Percentiles rank a stretch among this genome's conserved stretches.
Conservation (phyloP, 2,888 invertebrate species). For the Salticus scenicus region DNA sequence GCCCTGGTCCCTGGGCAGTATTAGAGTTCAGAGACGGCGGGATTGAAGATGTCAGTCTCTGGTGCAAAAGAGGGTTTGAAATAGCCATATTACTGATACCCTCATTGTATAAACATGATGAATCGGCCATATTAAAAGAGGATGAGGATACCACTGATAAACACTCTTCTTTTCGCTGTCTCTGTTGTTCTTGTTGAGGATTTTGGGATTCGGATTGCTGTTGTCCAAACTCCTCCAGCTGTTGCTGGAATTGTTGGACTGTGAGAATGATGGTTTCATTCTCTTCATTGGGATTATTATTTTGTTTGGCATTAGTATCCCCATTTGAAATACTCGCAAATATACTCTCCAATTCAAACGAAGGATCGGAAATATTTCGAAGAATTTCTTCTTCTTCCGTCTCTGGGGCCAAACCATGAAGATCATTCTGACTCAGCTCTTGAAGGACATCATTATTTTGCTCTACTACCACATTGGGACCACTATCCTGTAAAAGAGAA, state of each 20-base stretch:
- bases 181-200: neutral
- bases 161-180: neutral
- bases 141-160: slow-evolving; percentile 1
- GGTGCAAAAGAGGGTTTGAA: slow-evolving; percentile 46
- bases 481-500: slow-evolving; percentile 68
- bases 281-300: slow-evolving; percentile 17
- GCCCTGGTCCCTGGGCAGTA: slow-evolving; percentile 24
- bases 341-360: slow-evolving; percentile 86
- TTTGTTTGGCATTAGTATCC: slow-evolving; percentile 12
- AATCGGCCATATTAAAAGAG: slow-evolving; percentile 37
- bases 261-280: slow-evolving; percentile 31
- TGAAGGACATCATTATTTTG: slow-evolving; percentile 77
- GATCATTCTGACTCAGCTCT: slow-evolving; percentile 84
- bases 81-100: slow-evolving; percentile 31
- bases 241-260: slow-evolving; percentile 36
- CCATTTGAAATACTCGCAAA: slow-evolving; percentile 73
- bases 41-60: slow-evolving; percentile 37
- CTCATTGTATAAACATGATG: slow-evolving; percentile 33
- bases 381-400: slow-evolving; percentile 86
- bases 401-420: slow-evolving; percentile 82
- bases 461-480: slow-evolving; percentile 70
- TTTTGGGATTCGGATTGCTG: neutral
- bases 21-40: slow-evolving; percentile 17
- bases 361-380: slow-evolving; percentile 87
- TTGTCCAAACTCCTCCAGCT: slow-evolving; percentile 35